phyloP scores from a whole-genome alignment of 2,113 vertebrate species.

The Nycticebus coucang region DNA sequence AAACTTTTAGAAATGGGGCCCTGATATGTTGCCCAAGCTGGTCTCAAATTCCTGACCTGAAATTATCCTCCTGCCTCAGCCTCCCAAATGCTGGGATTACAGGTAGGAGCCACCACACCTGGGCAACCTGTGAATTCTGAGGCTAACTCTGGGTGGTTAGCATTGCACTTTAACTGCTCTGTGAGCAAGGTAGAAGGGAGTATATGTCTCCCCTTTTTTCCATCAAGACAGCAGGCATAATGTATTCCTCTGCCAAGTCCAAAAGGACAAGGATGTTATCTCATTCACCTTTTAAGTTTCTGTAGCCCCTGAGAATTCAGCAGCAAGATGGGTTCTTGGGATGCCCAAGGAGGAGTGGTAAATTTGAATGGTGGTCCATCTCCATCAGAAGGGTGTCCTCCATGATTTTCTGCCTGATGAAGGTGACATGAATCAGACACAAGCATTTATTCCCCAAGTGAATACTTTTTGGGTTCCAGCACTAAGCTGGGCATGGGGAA shows the following conservation, averaged over 20 bases:
- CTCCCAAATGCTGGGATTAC: neutral
- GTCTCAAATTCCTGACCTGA: neutral
- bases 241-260: no score
- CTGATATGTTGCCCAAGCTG: neutral
- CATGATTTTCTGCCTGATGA: neutral
- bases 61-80: neutral
- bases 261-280: neutral
- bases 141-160: neutral
- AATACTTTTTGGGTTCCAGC: neutral
- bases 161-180: neutral
- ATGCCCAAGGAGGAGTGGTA: neutral
- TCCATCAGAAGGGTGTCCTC: neutral
- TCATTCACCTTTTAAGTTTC: neutral
- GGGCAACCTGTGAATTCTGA: neutral
- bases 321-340: neutral
- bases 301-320: neutral
- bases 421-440: neutral
- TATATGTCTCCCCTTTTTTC: neutral
- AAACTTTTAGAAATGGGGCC: no score
- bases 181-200: neutral
- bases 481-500: neutral
- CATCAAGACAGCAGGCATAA: neutral
- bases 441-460: neutral
- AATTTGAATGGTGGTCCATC: neutral
- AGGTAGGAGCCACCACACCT: neutral